phyloP scores from a whole-genome alignment of 2,888 invertebrate species.

The Agriopis aurantiaria region DNA sequence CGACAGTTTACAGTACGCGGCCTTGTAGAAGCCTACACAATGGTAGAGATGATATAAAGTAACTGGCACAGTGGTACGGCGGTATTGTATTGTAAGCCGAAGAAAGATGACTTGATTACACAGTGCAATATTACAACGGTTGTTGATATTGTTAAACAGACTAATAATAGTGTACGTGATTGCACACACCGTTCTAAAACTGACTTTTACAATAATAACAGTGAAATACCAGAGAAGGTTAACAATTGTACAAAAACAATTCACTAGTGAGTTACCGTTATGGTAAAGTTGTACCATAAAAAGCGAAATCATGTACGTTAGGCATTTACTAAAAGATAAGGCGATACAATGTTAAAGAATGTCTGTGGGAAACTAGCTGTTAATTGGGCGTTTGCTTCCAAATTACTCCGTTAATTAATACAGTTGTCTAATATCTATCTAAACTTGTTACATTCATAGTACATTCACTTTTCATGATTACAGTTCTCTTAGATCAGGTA shows the following conservation, averaged over 20 bases:
- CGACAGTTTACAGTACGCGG: constrained; percentile 17
- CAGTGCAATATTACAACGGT: constrained; percentile 26
- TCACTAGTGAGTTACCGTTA: constrained; percentile 49
- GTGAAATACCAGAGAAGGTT: constrained; percentile 29
- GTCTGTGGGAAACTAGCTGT: constrained; percentile 47
- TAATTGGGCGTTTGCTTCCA: constrained; percentile 42
- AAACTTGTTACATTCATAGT: constrained; percentile 17
- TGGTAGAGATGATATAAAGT: constrained; percentile 20
- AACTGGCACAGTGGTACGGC: constrained; percentile 15
- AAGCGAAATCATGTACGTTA: constrained; percentile 49
- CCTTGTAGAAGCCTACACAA: constrained; percentile 39
- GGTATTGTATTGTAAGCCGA: constrained; percentile 12
- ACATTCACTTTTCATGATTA: constrained; percentile 21
- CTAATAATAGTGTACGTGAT: constrained; percentile 33
- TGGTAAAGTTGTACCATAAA: constrained; percentile 46
- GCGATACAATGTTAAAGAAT: constrained; percentile 38
- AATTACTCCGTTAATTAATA: constrained; percentile 46
- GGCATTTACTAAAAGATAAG: constrained; percentile 45
- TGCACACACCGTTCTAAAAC: constrained; percentile 30
- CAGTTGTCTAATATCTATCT: constrained; percentile 26
- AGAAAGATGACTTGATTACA: constrained; percentile 25
- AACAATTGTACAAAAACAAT: constrained; percentile 36
- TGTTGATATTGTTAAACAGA: constrained; percentile 35
- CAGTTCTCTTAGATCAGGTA: no score
- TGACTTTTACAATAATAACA: constrained; percentile 36